These are phyloP conservation scores for Trichogramma evanescens DNA, from an alignment of 2,888 invertebrate species.

Conservation along the genomic window DNA sequence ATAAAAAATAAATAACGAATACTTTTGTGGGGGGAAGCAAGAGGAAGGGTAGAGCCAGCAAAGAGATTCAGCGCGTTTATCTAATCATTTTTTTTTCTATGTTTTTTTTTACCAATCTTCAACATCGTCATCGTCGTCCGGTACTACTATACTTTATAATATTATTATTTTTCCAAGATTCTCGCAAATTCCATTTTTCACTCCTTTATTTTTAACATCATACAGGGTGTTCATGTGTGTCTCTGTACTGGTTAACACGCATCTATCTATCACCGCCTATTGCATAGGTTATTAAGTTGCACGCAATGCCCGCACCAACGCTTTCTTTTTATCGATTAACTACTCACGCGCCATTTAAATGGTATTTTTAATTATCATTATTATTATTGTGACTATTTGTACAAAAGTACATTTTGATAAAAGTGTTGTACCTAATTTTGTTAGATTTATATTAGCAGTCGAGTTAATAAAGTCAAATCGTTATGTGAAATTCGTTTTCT, in stretches of 20 bases:
- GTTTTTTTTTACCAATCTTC: constrained; percentile 12
- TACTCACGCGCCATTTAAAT: too few species aligned
- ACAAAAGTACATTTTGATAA: too few species aligned
- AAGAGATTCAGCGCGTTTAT: constrained; percentile 37
- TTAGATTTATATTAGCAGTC: too few species aligned
- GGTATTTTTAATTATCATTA: too few species aligned
- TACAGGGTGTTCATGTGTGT: constrained; percentile 26
- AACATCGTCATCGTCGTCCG: constrained; percentile 19
- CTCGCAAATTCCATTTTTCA: constrained; percentile 1
- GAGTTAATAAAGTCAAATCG: too few species aligned
- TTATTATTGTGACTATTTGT: too few species aligned
- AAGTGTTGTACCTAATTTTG: too few species aligned
- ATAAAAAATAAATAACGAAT: constrained; percentile 17
- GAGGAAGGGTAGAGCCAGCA: constrained; percentile 49
- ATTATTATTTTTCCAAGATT: not conserved
- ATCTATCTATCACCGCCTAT: constrained; percentile 1
- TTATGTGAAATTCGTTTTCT: too few species aligned
- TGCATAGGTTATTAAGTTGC: too few species aligned
- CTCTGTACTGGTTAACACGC: constrained; percentile 14
- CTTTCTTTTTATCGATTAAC: too few species aligned
- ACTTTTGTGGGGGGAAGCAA: constrained; percentile 46
- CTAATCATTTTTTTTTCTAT: constrained; percentile 16
- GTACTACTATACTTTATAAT: not conserved
- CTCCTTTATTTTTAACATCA: constrained; percentile 14
- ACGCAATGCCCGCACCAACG: too few species aligned